Base-by-base conservation (phyloP, 2,113 vertebrate genomes). In the Erythrolamprus reginae region DNA sequence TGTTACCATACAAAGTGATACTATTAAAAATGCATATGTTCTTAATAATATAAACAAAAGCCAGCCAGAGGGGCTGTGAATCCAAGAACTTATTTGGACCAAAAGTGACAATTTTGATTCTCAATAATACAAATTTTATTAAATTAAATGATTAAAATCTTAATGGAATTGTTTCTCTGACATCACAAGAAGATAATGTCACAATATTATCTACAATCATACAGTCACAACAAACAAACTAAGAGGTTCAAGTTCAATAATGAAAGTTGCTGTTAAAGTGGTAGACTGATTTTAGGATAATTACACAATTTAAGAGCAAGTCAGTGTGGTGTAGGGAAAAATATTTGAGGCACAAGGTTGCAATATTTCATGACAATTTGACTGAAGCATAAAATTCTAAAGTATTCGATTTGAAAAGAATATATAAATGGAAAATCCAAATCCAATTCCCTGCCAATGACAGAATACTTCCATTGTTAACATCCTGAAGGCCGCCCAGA, bases 1-100 rank as follows among this genome's bases (percentile, higher is more conserved):
- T 91, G 45, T 88, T 58, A 77, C 77, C 52, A 50, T 52, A 91
- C 86, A 61, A 91, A 91, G 82, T 83, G 52, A 91, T 42, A 26
- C n/a, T 83, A 61, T 15, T 88, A 52, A 50, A 70, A 91, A 91
- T 38, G 45, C 85, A 58, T 65, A 90, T 23, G 50, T 19, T 88
- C 52, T 42, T 87, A 84, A 47, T 88, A 88, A 88, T 91, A 47
- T 88, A 58, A 26, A 21, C 77, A 52, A 88, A 58, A 23, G 50
- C 53, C 47, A 61, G 15, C 23, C 61, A 82, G 45, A 77, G 53
- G 19, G 82, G 50, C 23, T 84, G 61, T 58, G n/a, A 33, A 53
- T 48, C 50, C 38, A 51, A 82, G 2, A 82, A 21, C 28, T n/a
- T 82, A 15, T 51, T 48, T 33, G 38, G 61, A 45, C 51, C 50